Percentiles rank a stretch among this genome's conserved stretches.
Conservation (phyloP, 2,113 vertebrate species). For the Oryzias javanicus region DNA sequence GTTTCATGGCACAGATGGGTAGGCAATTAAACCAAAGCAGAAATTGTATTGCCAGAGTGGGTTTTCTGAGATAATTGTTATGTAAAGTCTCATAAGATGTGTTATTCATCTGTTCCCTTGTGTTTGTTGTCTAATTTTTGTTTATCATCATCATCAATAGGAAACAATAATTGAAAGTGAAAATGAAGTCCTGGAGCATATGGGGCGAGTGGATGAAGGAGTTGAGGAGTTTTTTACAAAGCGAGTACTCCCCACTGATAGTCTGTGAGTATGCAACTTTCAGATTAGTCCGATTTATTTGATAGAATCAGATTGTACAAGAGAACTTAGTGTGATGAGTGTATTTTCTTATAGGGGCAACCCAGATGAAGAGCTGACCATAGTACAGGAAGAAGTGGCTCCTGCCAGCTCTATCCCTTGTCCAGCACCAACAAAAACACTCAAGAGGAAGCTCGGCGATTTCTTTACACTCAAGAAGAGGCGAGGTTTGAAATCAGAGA, state of each 20-base stretch:
- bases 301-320: neutral
- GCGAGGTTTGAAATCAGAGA: conserved; percentile 78
- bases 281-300: neutral
- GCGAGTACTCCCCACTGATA: conserved; percentile 82
- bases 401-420: conserved; percentile 64
- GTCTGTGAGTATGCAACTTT: conserved; percentile 78
- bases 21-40: conserved; percentile 56
- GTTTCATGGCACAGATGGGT: conserved; percentile 47
- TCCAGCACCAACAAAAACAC: conserved; percentile 80
- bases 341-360: conserved; percentile 49
- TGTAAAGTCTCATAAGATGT: conserved; percentile 42
- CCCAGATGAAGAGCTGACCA: conserved; percentile 60
- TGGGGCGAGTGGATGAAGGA: conserved; percentile 87
- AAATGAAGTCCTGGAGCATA: conserved; percentile 85
- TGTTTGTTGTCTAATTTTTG: conserved; percentile 16
- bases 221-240: conserved; percentile 94
- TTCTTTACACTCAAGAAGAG: conserved; percentile 93
- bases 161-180: conserved; percentile 84
- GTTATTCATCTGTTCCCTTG: conserved; percentile 26
- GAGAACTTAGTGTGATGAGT: conserved; percentile 9
- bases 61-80: conserved; percentile 50
- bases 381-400: conserved; percentile 63
- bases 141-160: conserved; percentile 60
- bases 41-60: conserved; percentile 45
- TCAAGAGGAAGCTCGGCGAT: conserved; percentile 91